These are phyloP conservation scores for Lepilemur ruficaudatus DNA, from an alignment of 2,797 vertebrate genomes.

Conservation along the genomic window DNA sequence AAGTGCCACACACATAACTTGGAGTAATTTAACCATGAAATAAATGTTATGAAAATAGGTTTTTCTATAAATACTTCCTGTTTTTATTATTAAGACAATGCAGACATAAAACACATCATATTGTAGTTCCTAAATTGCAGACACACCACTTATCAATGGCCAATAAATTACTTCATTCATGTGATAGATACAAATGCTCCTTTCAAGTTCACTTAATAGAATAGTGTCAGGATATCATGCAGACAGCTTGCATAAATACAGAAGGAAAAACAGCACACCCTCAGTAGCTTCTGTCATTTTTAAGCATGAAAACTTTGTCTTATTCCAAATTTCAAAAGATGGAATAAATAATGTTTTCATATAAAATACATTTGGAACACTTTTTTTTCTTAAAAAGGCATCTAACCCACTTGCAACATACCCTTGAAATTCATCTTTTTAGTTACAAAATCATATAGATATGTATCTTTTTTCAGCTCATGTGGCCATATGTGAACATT, in stretches of 20 bases:
- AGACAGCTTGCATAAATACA: constrained; percentile 80
- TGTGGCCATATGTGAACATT: neutral
- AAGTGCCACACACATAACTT: constrained; percentile 49
- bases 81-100: constrained; percentile 77
- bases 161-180: constrained; percentile 72
- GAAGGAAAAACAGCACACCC: constrained; percentile 65
- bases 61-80: constrained; percentile 71
- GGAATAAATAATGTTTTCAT: constrained; percentile 79
- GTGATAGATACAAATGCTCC: constrained; percentile 76
- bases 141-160: constrained; percentile 58
- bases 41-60: constrained; percentile 19
- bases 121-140: constrained; percentile 59
- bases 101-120: constrained; percentile 76
- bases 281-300: constrained; percentile 65
- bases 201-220: constrained; percentile 73
- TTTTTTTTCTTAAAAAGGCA: constrained; percentile 59
- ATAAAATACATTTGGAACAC: constrained; percentile 71
- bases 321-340: constrained; percentile 79
- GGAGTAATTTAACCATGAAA: constrained; percentile 46
- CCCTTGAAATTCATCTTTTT: constrained; percentile 56
- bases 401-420: constrained; percentile 65
- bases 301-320: constrained; percentile 77
- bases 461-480: neutral
- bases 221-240: constrained; percentile 80
- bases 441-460: constrained; percentile 67